Evolutionary conservation across 2,888 invertebrate species (phyloP).

Genomic region (Drosophila atripex): DNA sequence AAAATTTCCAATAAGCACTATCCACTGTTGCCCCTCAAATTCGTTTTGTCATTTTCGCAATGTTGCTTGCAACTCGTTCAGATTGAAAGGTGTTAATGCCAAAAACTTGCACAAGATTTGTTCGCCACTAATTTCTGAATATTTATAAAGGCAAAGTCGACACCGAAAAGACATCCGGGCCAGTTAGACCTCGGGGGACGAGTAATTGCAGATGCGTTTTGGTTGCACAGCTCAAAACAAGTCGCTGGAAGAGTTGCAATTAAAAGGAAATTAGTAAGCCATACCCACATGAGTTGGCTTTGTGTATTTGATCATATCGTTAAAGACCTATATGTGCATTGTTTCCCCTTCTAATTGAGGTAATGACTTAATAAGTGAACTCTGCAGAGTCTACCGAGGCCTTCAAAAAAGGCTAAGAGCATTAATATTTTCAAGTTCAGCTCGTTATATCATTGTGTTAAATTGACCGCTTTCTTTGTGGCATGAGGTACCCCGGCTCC

Average conservation of each 20-base stretch:
- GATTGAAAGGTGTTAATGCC: constrained; percentile 79
- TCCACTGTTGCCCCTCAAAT: constrained; percentile 6
- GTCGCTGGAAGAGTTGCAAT: constrained; percentile 55
- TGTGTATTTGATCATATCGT: constrained; percentile 15
- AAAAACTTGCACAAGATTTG: constrained; percentile 79
- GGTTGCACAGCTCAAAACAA: constrained; percentile 48
- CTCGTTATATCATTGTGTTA: constrained; percentile 68
- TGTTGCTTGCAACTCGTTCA: constrained; percentile 58
- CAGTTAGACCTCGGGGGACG: constrained; percentile 28
- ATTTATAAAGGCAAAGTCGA: constrained; percentile 72
- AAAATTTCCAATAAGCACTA: background rate
- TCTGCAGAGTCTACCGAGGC: constrained; percentile 3
- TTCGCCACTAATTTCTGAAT: constrained; percentile 71
- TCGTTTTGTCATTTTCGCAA: constrained; percentile 48
- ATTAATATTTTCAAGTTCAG: constrained; percentile 41
- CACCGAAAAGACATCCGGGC: constrained; percentile 61
- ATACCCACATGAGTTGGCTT: constrained; percentile 16
- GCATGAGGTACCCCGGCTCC: constrained; percentile 14
- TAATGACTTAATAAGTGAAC: constrained; percentile 64
- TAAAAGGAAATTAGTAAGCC: constrained; percentile 69
- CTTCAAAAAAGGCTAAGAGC: constrained; percentile 30
- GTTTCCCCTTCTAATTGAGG: constrained; percentile 67
- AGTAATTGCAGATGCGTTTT: constrained; percentile 63
- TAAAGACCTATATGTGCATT: constrained; percentile 19
- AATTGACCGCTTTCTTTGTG: constrained; percentile 64